These are phyloP conservation scores for Marisa cornuarietis DNA, from an alignment of 1,140 invertebrate species.

Conservation along the genomic window DNA sequence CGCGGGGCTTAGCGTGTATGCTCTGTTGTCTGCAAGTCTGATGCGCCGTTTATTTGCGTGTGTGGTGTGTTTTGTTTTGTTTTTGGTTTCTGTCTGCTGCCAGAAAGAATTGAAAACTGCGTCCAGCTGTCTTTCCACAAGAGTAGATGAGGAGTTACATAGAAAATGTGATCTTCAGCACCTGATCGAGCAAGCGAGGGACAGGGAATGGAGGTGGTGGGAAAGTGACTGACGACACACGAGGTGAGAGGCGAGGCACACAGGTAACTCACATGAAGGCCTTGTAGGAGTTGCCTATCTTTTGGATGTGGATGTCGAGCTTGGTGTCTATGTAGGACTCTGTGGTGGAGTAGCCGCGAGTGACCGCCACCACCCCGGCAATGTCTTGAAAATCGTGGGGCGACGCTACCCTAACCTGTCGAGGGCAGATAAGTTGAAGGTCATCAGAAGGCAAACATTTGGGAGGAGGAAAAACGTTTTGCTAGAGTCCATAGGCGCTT, in stretches of 20 bases:
- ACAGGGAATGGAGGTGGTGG: background rate
- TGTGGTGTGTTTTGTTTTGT: too few relatives aligned
- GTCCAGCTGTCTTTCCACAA: too few relatives aligned
- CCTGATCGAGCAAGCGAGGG: background rate
- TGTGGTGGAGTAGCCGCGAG: constrained; percentile 89
- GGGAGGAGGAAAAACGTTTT: too few relatives aligned
- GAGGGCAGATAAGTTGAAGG: constrained; percentile 3
- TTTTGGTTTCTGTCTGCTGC: too few relatives aligned
- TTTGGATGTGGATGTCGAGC: constrained; percentile 97
- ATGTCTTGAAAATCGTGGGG: constrained; percentile 78
- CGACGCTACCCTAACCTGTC: constrained; percentile 66
- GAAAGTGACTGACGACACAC: background rate
- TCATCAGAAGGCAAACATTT: background rate
- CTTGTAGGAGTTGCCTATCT: constrained; percentile 97
- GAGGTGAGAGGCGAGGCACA: background rate
- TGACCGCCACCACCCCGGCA: constrained; percentile 86
- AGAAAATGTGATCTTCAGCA: background rate
- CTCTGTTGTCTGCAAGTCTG: too few relatives aligned
- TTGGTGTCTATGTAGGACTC: constrained; percentile 96
- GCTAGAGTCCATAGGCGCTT: too few relatives aligned
- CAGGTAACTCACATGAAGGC: constrained; percentile 87
- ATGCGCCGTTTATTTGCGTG: too few relatives aligned
- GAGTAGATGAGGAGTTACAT: too few relatives aligned
- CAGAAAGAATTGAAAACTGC: too few relatives aligned
- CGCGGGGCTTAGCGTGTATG: too few relatives aligned